A percentile compares a stretch with the other conserved stretches of the same genome.
These are phyloP conservation scores for Nycticebus coucang DNA, from an alignment of 2,113 vertebrate species.

Conservation along the genomic window DNA sequence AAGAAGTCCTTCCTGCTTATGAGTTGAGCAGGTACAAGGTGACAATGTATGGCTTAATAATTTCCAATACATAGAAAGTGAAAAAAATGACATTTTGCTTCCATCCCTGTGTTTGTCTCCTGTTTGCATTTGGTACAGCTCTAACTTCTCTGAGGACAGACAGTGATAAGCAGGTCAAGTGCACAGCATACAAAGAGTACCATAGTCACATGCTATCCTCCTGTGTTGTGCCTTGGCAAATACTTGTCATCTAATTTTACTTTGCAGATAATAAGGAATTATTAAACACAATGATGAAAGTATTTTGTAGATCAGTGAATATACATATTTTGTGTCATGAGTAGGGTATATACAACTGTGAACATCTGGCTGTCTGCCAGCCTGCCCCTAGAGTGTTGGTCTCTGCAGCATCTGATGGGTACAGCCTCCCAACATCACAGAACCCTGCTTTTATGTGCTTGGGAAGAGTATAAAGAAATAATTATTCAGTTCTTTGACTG, in stretches of 20 bases:
- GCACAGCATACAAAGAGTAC: background rate
- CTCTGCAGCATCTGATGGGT: background rate
- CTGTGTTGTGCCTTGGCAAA: slow-evolving; percentile 25
- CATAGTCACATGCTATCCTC: background rate
- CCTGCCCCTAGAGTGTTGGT: background rate
- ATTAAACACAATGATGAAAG: slow-evolving; percentile 67
- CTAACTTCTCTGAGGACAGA: background rate
- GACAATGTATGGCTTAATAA: background rate
- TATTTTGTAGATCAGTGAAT: slow-evolving; percentile 61
- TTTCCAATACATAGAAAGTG: background rate
- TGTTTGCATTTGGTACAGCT: background rate
- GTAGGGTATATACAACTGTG: slow-evolving; percentile 41
- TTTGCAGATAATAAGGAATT: slow-evolving; percentile 75
- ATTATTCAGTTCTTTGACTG: background rate
- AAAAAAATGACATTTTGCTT: background rate
- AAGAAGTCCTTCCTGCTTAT: background rate
- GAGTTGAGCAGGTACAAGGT: background rate
- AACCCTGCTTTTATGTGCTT: background rate
- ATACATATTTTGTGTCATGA: slow-evolving; percentile 21
- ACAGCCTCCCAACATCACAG: background rate
- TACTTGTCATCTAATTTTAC: slow-evolving; percentile 38
- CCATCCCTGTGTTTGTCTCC: background rate
- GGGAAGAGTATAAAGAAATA: background rate
- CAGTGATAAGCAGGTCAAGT: background rate
- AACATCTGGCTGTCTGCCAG: slow-evolving; percentile 43